Evolutionary conservation across 92 coral and sea anemone species (phyloP).

Genomic region (Phenganax marumi): DNA sequence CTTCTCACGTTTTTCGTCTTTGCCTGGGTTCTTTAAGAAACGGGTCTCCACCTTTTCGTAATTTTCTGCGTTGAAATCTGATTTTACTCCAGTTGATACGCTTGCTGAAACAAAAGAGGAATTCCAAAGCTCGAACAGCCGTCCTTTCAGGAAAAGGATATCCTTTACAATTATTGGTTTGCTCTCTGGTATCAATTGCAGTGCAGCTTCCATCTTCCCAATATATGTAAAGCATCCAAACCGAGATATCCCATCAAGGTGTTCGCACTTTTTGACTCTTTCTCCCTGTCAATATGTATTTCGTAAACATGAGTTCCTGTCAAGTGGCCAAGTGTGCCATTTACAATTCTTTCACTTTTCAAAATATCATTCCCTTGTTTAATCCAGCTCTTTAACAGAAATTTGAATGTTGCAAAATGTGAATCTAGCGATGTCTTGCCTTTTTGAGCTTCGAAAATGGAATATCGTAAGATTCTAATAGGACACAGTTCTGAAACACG

Average conservation of each 20-base stretch:
- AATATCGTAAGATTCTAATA: slow-evolving; percentile 15
- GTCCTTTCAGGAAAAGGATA: not conserved
- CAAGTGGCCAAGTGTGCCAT: slow-evolving; percentile 51
- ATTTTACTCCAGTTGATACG: slow-evolving; percentile 36
- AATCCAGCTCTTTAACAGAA: slow-evolving; percentile 10
- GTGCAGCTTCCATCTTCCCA: not conserved
- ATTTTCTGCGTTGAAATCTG: slow-evolving; percentile 20
- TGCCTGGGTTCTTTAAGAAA: not conserved
- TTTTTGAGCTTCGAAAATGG: slow-evolving; percentile 50
- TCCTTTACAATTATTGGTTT: slow-evolving; percentile 39
- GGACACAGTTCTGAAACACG: slow-evolving; percentile 27
- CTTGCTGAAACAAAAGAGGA: slow-evolving; percentile 6
- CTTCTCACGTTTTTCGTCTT: not conserved
- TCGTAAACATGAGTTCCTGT: slow-evolving; percentile 63
- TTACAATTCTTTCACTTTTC: slow-evolving; percentile 30
- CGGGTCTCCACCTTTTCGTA: not conserved
- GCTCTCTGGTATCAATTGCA: slow-evolving; percentile 33
- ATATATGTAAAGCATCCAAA: slow-evolving; percentile 39
- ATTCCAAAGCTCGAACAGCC: slow-evolving; percentile 14
- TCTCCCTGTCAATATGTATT: slow-evolving; percentile 42
- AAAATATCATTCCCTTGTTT: slow-evolving; percentile 38
- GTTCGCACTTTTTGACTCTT: slow-evolving; percentile 54
- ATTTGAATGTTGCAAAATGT: slow-evolving; percentile 45
- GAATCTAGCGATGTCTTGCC: slow-evolving; percentile 54
- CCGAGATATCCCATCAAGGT: slow-evolving; percentile 53